A percentile compares a stretch with the other conserved stretches of the same genome.
These are phyloP conservation scores for Anagyrus pseudococci DNA, from an alignment of 2,888 invertebrate species.

Conservation along the genomic window DNA sequence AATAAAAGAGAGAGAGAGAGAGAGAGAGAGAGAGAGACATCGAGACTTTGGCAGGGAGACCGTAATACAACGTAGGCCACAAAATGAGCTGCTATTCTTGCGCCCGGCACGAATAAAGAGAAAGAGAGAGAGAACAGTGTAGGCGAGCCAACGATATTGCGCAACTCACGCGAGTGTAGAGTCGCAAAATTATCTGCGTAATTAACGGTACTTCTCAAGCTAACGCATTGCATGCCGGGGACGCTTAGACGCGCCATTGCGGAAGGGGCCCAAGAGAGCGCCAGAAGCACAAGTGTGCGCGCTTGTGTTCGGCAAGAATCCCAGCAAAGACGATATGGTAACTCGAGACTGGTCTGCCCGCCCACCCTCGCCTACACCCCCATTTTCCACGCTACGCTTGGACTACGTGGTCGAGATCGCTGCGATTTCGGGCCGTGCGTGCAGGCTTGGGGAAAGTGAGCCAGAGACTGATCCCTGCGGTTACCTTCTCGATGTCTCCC, in stretches of 20 bases:
- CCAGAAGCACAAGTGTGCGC: conserved; percentile 41
- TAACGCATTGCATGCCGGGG: conserved; percentile 60
- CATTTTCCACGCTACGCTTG: neutral
- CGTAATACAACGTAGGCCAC: neutral
- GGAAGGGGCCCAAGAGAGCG: conserved; percentile 36
- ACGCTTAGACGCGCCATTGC: conserved; percentile 51
- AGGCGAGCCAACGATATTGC: conserved; percentile 11
- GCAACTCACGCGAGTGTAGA: conserved; percentile 32
- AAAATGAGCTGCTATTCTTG: neutral
- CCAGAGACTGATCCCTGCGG: conserved; percentile 2
- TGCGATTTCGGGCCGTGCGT: neutral
- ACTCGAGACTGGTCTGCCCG: conserved; percentile 54
- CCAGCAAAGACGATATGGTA: conserved; percentile 54
- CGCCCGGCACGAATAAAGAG: too few species aligned
- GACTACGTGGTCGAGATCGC: neutral
- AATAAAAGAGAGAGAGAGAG: too few species aligned
- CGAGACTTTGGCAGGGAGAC: neutral
- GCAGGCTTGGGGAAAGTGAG: neutral
- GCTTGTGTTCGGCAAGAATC: conserved; percentile 41
- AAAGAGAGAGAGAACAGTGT: neutral
- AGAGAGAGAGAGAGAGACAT: too few species aligned
- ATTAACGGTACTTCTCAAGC: conserved; percentile 62
- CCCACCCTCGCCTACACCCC: neutral
- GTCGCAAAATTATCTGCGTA: conserved; percentile 59
- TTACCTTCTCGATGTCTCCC: neutral